phyloP scores from a whole-genome alignment of 2,888 invertebrate genomes.

The Lasioglossum morio region DNA sequence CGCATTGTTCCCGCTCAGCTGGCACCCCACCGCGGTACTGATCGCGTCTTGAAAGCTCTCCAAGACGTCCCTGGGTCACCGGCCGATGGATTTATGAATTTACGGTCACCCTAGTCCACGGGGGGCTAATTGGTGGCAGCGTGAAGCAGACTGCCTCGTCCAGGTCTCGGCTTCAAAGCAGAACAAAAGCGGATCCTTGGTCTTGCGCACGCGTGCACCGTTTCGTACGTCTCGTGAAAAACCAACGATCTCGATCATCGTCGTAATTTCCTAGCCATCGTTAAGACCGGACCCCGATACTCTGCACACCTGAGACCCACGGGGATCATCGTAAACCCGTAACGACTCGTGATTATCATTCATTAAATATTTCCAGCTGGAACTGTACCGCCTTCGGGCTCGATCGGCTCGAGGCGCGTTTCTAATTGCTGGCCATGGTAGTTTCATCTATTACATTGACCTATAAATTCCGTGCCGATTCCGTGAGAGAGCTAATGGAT shows the following conservation, averaged over 20 bases:
- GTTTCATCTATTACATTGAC: not conserved
- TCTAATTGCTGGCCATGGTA: slow-evolving; percentile 20
- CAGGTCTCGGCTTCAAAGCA: not conserved
- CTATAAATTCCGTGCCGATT: not conserved
- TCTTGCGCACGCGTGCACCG: not conserved
- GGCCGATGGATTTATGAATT: slow-evolving; percentile 77
- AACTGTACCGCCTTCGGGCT: not conserved
- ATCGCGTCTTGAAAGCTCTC: slow-evolving; percentile 71
- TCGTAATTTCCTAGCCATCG: slow-evolving; percentile 48
- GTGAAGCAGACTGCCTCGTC: slow-evolving; percentile 63
- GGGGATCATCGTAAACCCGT: slow-evolving; percentile 26
- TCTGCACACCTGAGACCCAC: not conserved
- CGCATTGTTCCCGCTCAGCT: slow-evolving; percentile 61
- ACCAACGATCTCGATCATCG: slow-evolving; percentile 54
- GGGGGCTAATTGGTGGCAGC: slow-evolving; percentile 79
- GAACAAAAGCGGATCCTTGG: slow-evolving; percentile 6
- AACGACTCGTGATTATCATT: slow-evolving; percentile 46
- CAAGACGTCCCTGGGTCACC: slow-evolving; percentile 41
- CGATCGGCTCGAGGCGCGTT: not conserved
- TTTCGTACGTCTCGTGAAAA: slow-evolving; percentile 27
- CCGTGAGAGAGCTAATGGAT: not conserved
- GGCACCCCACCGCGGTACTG: slow-evolving; percentile 76
- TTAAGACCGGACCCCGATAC: slow-evolving; percentile 12
- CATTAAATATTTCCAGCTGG: slow-evolving; percentile 3
- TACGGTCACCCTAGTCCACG: slow-evolving; percentile 69